Base-by-base conservation (phyloP, 2,797 vertebrate genomes). In the Echeneis naucrates region DNA sequence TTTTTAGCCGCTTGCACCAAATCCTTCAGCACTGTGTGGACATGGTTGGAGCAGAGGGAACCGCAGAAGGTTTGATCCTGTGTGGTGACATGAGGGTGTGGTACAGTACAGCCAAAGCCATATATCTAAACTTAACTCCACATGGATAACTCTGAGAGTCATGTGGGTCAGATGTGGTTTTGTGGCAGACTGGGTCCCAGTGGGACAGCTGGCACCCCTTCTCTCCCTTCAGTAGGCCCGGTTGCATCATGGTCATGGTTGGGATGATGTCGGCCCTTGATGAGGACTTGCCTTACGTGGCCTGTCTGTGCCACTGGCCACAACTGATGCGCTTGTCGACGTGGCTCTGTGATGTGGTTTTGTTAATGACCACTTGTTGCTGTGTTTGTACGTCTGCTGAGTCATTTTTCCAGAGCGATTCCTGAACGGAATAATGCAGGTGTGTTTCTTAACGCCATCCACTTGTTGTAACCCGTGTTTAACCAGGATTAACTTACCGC, bases 121-220 rank as follows among this genome's bases (percentile, higher is more conserved):
- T 89, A 82, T 78, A 76, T 89, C 91, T 90, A 93, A 92, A 92
- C 74, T 85, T 90, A 91, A 89, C 89, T 84, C 57, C 27, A 52
- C 73, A 84, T 72, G 83, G 89, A 91, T 88, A 83, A 75, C 83
- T 78, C 53, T 59, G 83, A 69, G 45, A 84, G 79, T 66, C 66
- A 61, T 78, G 72, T 35, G 82, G 78, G 78, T 88, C 84, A 85
- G 87, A 91, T 92, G 90, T 92, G 90, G 90, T 89, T 89, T 56
- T 45, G 82, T 79, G 87, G 81, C 61, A 71, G 65, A 77, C 80
- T 76, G 75, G 75, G 72, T 89, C 87, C 84, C 85, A 89, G 84
- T 82, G 85, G 82, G 86, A 84, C 82, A 86, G 78, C 80, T 88
- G 90, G 86, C 70, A 8, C 54, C 57, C 10, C n/a, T n/a, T 69